Percentiles rank a stretch among this genome's conserved stretches.
Conservation (phyloP, 37 sponge, comb jelly and placozoan genomes). For the Aphrocallistes beatrix region DNA sequence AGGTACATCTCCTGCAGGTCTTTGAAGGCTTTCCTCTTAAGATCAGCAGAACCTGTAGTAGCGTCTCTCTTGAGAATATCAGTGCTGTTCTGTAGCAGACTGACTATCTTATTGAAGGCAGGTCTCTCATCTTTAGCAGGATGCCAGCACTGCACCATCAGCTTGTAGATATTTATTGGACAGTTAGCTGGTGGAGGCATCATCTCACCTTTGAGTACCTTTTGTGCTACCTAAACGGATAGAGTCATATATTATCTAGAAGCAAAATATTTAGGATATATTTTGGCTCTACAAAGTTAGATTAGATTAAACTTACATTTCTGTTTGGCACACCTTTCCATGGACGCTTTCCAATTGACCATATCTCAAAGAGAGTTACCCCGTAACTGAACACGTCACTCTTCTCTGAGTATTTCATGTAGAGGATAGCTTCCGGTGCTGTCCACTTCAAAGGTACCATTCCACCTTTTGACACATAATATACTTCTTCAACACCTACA, state of each 20-base stretch:
- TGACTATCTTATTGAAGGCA: background rate
- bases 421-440: background rate
- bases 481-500: background rate
- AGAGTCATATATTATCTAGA: too few species aligned
- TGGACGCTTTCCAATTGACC: background rate
- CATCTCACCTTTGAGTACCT: background rate
- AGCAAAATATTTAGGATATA: too few species aligned
- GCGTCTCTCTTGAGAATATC: background rate
- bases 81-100: background rate
- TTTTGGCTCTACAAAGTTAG: too few species aligned
- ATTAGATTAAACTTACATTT: slow-evolving; percentile 16
- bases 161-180: slow-evolving; percentile 3
- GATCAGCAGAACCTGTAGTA: background rate
- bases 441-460: background rate
- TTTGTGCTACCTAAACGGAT: background rate
- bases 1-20: background rate
- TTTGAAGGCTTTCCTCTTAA: background rate
- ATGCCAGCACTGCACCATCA: slow-evolving; percentile 7
- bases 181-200: background rate
- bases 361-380: background rate
- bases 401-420: background rate
- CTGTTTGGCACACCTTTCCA: background rate
- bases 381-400: slow-evolving; percentile 15
- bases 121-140: background rate
- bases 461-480: background rate